Percentiles rank a stretch among this genome's conserved stretches.
Evolutionary conservation across 53 echinoderm and acorn worm genomes (phyloP).

Genomic region (Echinometra lucunter): DNA sequence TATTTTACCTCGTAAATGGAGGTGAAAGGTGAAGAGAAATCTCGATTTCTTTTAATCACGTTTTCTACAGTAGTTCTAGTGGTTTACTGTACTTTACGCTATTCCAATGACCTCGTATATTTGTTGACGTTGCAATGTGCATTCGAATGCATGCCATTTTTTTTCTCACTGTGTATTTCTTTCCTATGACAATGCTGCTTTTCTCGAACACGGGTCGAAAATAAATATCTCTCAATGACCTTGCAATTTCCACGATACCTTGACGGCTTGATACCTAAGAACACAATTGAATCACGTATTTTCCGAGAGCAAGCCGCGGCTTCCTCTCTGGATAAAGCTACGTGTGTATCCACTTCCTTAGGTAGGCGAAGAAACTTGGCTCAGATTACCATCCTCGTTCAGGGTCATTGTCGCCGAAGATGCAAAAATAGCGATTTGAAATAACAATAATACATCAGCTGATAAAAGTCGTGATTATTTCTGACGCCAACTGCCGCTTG

Average conservation of each 20-base stretch:
- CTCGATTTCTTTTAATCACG: slow-evolving; percentile 2
- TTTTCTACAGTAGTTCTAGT: slow-evolving; percentile 26
- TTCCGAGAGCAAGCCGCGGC: slow-evolving; percentile 53
- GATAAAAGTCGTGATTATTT: too few relatives aligned
- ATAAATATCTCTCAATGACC: slow-evolving; percentile 31
- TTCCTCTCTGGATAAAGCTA: slow-evolving; percentile 64
- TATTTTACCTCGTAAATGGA: not conserved
- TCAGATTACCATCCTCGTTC: slow-evolving; percentile 43
- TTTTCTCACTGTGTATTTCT: not conserved
- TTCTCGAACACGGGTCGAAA: not conserved
- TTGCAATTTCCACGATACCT: slow-evolving; percentile 25
- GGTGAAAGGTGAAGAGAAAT: not conserved
- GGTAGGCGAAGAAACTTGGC: slow-evolving; percentile 62
- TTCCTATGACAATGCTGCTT: not conserved
- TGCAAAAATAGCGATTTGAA: not conserved
- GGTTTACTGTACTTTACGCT: slow-evolving; percentile 22
- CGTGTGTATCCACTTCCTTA: slow-evolving; percentile 69
- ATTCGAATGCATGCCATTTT: not conserved
- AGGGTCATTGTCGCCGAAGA: slow-evolving; percentile 57
- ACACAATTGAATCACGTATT: slow-evolving; percentile 70
- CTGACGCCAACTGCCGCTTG: too few relatives aligned
- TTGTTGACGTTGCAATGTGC: slow-evolving; percentile 47
- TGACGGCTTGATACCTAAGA: slow-evolving; percentile 62
- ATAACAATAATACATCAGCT: too few relatives aligned
- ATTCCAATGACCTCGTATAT: not conserved